Evolutionary conservation across 2,888 invertebrate species (phyloP), one percentile per base, ranked within the genome.

Genomic region (Sphaerophoria taeniata): DNA sequence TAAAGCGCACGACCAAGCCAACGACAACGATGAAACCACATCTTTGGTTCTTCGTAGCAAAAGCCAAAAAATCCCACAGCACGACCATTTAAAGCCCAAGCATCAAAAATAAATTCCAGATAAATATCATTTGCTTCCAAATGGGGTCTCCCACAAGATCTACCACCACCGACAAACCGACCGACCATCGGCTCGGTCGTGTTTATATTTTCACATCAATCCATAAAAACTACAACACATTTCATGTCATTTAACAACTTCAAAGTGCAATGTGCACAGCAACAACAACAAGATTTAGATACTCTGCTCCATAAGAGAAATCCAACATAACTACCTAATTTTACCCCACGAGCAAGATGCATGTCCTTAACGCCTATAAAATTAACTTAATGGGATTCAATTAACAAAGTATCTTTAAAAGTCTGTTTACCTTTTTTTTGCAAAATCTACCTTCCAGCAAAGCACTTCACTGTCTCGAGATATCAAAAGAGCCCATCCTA

Each of bases 351-450:
- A 63, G n/a, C 33, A 49, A 60, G 61, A 76, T 80, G 33, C 81
- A 85, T 65, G 85, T 85, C 85, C 90, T 92, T 92, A 91, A 91
- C 91, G 92, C 91, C 92, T 91, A 92, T 91, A 91, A 92, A 92
- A 91, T 92, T 91, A 91, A 91, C 91, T 91, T 92, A 92, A 92
- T 92, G 91, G 92, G 90, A 91, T 92, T 92, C 92, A 92, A 92
- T 92, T 92, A 92, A 92, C 91, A 90, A 90, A 90, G 89, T 90
- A 85, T 81, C 76, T 85, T 65, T 45, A 49, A 33, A 58, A 16
- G 43, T 74, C 4, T 4, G 6, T 12, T 36, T 51, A 14, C 24
- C 12, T 39, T 39, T 39, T 39, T 7, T 39, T 3, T 39, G 9
- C 39, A 43, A 43, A 43, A 43, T 9, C 34, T 76, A 67, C 49